Evolutionary conservation across 92 coral and sea anemone genomes (phyloP).

Genomic region (Meandrina meandrites): DNA sequence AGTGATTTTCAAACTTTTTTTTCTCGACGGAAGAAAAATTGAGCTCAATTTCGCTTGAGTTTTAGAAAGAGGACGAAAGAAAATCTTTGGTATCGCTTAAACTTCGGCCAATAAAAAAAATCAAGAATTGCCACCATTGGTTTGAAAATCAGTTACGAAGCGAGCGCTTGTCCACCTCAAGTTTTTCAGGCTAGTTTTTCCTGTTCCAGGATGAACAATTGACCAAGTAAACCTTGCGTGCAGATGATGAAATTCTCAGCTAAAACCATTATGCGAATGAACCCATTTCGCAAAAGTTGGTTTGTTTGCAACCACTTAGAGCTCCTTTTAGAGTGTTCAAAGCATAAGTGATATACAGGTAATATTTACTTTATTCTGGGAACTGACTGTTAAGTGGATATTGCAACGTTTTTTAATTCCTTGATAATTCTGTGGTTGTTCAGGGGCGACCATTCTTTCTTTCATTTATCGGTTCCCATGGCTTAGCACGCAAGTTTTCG

Average conservation of each 20-base stretch:
- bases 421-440: conserved; percentile 11
- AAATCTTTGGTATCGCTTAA: too few species aligned
- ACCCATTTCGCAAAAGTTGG: not conserved
- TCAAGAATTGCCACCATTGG: too few species aligned
- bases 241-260: not conserved
- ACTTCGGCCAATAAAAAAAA: too few species aligned
- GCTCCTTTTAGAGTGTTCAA: not conserved
- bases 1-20: not conserved
- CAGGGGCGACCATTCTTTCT: not conserved
- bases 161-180: not conserved
- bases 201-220: not conserved
- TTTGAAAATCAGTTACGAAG: not conserved
- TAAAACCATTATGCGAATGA: not conserved
- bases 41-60: too few species aligned
- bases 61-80: too few species aligned
- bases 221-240: not conserved
- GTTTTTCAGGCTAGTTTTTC: not conserved
- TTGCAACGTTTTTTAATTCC: not conserved
- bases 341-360: not conserved
- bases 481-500: not conserved
- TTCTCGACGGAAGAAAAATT: too few species aligned
- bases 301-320: conserved; percentile 35
- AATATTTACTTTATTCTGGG: not conserved
- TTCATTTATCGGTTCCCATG: not conserved
- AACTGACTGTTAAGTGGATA: conserved; percentile 4